phyloP scores from a whole-genome alignment of 2,113 vertebrate genomes.

The Corapipo altera region DNA sequence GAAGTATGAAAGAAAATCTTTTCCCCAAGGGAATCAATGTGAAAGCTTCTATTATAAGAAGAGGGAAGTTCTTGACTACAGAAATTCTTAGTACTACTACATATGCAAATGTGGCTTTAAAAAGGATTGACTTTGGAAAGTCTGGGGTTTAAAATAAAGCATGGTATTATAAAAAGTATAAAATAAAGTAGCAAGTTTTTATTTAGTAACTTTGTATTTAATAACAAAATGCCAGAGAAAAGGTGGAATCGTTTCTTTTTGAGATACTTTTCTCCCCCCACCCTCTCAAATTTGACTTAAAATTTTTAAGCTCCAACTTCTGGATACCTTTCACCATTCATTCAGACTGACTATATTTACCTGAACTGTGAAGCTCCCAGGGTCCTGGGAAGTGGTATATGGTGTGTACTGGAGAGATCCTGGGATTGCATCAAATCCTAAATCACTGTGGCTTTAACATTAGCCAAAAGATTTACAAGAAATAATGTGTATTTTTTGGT shows the following conservation, averaged over 20 bases:
- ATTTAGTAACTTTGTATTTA: background rate
- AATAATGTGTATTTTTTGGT: background rate
- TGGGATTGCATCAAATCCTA: background rate
- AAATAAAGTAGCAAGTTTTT: background rate
- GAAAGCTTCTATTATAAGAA: conserved; percentile 40
- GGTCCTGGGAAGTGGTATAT: background rate
- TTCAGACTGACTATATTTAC: background rate
- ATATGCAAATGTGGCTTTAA: conserved; percentile 34
- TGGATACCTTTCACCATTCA: background rate
- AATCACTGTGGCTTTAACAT: background rate
- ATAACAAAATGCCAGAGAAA: background rate
- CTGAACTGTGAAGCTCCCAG: background rate
- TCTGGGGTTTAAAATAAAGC: background rate
- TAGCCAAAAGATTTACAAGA: background rate
- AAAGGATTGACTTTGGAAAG: background rate
- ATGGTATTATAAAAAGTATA: background rate
- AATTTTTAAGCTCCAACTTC: background rate
- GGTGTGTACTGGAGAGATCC: background rate
- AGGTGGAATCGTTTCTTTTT: background rate
- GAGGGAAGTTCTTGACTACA: background rate
- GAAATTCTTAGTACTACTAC: background rate
- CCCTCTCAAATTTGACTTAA: background rate
- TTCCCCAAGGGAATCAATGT: background rate
- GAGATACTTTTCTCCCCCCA: background rate
- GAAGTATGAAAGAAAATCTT: conserved; percentile 15